Percentiles rank a stretch among this genome's conserved stretches.
Conservation (phyloP, 2,113 vertebrate species). For the Catagonus wagneri region DNA sequence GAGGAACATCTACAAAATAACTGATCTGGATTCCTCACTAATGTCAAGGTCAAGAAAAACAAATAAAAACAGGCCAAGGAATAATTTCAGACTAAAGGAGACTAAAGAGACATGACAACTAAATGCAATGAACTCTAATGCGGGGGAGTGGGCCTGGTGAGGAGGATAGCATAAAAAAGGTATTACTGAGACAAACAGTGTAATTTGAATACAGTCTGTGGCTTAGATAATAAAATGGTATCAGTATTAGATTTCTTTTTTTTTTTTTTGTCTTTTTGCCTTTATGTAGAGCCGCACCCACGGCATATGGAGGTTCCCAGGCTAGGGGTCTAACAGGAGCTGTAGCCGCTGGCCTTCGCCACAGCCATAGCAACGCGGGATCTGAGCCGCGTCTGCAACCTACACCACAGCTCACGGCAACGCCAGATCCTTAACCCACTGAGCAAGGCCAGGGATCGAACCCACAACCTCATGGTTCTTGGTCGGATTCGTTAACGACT, state of each 20-base stretch:
- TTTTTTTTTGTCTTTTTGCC: no score
- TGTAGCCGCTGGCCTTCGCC: no score
- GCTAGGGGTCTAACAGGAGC: no score
- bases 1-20: constrained; percentile 13
- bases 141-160: neutral
- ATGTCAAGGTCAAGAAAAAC: neutral
- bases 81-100: neutral
- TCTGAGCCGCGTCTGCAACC: no score
- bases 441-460: no score
- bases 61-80: neutral
- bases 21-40: neutral
- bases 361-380: no score
- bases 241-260: neutral
- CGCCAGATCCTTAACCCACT: no score
- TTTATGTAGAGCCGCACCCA: no score
- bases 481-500: no score
- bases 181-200: neutral
- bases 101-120: neutral
- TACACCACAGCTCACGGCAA: no score
- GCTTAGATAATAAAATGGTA: neutral
- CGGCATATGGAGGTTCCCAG: no score
- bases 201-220: neutral
- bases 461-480: no score
- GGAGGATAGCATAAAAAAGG: neutral
- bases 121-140: neutral